phyloP scores from a whole-genome alignment of 2,113 vertebrate genomes.

The Elephantulus edwardii region DNA sequence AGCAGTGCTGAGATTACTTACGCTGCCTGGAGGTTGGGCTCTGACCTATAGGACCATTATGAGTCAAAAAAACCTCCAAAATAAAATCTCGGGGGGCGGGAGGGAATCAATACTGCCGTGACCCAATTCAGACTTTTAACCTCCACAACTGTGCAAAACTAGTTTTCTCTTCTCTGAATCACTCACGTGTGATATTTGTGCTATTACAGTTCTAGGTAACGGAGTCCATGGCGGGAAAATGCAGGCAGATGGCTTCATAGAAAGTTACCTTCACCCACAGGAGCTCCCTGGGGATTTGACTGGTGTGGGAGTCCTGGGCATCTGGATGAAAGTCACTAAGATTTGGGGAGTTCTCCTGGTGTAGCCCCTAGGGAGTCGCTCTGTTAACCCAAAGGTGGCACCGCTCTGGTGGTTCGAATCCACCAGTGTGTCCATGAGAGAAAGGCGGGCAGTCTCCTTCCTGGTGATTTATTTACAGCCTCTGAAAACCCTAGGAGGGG shows the following conservation, averaged over 20 bases:
- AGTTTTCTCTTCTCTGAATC: neutral
- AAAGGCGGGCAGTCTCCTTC: too few relatives aligned
- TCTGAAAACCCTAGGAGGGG: too few relatives aligned
- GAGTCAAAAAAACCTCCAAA: neutral
- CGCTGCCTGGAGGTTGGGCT: neutral
- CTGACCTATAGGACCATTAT: neutral
- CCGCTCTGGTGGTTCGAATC: too few relatives aligned
- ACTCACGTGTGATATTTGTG: neutral
- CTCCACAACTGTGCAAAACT: neutral
- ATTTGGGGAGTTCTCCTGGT: too few relatives aligned
- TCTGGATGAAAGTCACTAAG: neutral
- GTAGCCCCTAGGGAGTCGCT: too few relatives aligned
- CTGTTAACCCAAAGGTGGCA: too few relatives aligned
- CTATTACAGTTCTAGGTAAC: neutral
- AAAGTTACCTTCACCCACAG: neutral
- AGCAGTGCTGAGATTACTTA: neutral
- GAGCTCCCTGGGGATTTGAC: conserved; percentile 1
- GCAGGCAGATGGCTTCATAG: too few relatives aligned
- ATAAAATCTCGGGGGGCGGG: neutral
- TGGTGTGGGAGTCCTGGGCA: neutral
- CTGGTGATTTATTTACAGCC: too few relatives aligned
- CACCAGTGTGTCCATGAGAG: too few relatives aligned
- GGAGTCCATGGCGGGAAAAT: too few relatives aligned
- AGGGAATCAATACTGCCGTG: neutral
- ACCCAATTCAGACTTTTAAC: neutral